Conservation (phyloP, 1,140 invertebrate genomes). For the Onthophagus taurus region DNA sequence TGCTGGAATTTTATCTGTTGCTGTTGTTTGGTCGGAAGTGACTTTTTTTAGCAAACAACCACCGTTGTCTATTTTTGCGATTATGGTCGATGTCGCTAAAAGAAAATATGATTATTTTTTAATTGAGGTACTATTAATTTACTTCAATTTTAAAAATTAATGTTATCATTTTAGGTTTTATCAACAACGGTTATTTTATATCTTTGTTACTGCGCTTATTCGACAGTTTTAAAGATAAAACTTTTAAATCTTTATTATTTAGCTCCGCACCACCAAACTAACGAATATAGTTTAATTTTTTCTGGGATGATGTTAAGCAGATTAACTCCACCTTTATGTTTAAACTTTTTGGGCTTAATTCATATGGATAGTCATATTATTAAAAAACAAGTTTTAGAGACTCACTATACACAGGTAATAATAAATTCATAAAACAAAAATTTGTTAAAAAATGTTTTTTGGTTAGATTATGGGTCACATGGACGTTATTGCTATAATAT, state of each 20-base stretch:
- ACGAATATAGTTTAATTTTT: constrained; percentile 98
- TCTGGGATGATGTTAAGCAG: constrained; percentile 96
- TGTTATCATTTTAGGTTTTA: constrained; percentile 52
- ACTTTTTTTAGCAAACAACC: constrained; percentile 92
- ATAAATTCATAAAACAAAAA: neutral
- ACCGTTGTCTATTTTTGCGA: constrained; percentile 90
- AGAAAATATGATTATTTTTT: constrained; percentile 84
- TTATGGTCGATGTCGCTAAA: constrained; percentile 76
- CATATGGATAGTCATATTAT: constrained; percentile 98
- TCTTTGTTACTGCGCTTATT: constrained; percentile 95
- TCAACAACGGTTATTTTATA: constrained; percentile 88
- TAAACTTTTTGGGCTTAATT: constrained; percentile 95
- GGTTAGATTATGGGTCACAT: constrained; percentile 97
- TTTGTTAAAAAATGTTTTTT: constrained; percentile 14
- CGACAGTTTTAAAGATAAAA: constrained; percentile 91
- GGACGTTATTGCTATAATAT: constrained; percentile 95
- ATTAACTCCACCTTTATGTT: constrained; percentile 93
- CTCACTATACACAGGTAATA: constrained; percentile 78
- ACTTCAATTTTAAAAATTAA: constrained; percentile 1
- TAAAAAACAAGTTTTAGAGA: constrained; percentile 68
- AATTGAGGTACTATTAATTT: constrained; percentile 68
- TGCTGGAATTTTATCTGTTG: constrained; percentile 69
- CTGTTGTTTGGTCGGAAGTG: constrained; percentile 97
- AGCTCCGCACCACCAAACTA: constrained; percentile 94
- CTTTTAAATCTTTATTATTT: constrained; percentile 96